These are phyloP conservation scores for Drosophila nigritarsus DNA, from an alignment of 2,888 invertebrate species.

Conservation along the genomic window DNA sequence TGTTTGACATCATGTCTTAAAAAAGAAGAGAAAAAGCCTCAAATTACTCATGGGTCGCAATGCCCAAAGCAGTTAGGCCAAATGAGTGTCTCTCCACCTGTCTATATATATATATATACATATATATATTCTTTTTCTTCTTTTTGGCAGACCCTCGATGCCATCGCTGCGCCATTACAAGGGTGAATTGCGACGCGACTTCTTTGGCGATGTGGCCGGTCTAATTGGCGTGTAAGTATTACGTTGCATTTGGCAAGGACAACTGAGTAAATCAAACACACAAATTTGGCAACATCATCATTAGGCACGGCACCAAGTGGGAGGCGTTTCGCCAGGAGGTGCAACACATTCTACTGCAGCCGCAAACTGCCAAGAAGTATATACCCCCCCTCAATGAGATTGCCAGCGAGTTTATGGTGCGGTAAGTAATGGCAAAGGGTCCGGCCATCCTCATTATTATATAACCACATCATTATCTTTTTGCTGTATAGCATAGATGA, in stretches of 20 bases:
- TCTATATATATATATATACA: not conserved
- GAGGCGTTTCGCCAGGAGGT: slow-evolving; percentile 93
- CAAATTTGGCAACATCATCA: slow-evolving; percentile 11
- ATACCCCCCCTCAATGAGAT: slow-evolving; percentile 91
- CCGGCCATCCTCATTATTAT: slow-evolving; percentile 30
- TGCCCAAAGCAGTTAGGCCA: slow-evolving; percentile 13
- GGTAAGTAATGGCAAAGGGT: slow-evolving; percentile 85
- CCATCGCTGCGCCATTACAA: slow-evolving; percentile 91
- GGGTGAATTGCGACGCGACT: slow-evolving; percentile 88
- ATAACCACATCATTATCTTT: slow-evolving; percentile 35
- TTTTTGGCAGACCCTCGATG: slow-evolving; percentile 87
- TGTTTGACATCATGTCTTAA: slow-evolving; percentile 24
- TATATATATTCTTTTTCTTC: not conserved
- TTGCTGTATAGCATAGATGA: slow-evolving; percentile 87
- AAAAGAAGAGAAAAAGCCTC: slow-evolving; percentile 13
- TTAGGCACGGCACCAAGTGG: slow-evolving; percentile 95
- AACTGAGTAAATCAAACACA: slow-evolving; percentile 2
- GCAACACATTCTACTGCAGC: slow-evolving; percentile 92
- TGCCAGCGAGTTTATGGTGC: slow-evolving; percentile 90
- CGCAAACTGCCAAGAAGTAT: slow-evolving; percentile 91
- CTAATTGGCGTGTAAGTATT: slow-evolving; percentile 90
- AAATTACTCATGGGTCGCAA: slow-evolving; percentile 54
- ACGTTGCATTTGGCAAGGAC: slow-evolving; percentile 43
- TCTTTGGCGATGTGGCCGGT: slow-evolving; percentile 90
- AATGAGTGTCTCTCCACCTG: not conserved